These are phyloP conservation scores for Diprion similis DNA, from an alignment of 1,140 invertebrate species.

Conservation along the genomic window DNA sequence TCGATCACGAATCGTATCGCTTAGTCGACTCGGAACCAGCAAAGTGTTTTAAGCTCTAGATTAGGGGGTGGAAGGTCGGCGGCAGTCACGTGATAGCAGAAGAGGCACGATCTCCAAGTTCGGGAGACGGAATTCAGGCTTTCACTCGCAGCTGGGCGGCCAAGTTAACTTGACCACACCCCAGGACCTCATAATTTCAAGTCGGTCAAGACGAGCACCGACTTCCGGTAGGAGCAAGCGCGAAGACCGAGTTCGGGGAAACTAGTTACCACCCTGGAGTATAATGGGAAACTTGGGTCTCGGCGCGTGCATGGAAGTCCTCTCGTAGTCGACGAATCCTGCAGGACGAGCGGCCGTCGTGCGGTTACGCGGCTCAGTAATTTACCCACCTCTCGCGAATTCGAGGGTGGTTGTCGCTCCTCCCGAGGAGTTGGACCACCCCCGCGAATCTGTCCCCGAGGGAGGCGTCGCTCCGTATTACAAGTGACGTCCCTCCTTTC, in stretches of 20 bases:
- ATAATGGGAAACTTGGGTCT: slow-evolving; percentile 41
- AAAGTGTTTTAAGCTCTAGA: too few relatives aligned
- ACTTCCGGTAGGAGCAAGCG: neutral
- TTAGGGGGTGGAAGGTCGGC: too few relatives aligned
- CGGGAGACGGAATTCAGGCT: too few relatives aligned
- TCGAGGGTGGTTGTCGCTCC: neutral
- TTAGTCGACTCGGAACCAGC: too few relatives aligned
- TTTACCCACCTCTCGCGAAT: neutral
- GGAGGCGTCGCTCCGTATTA: too few relatives aligned
- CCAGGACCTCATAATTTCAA: slow-evolving; percentile 35
- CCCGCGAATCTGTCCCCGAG: neutral
- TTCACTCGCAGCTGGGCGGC: slow-evolving; percentile 6
- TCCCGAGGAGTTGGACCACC: neutral
- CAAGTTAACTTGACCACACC: slow-evolving; percentile 43
- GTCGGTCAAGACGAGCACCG: slow-evolving; percentile 34
- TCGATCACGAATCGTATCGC: too few relatives aligned
- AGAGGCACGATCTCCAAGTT: too few relatives aligned
- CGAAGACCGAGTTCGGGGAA: slow-evolving; percentile 9
- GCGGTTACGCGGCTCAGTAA: neutral
- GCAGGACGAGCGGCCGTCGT: neutral
- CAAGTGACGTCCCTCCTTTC: too few relatives aligned
- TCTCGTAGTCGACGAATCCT: neutral
- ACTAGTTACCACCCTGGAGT: slow-evolving; percentile 37
- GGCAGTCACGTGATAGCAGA: too few relatives aligned
- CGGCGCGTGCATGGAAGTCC: neutral